phyloP scores from a whole-genome alignment of 1,140 invertebrate species.

The Dufourea novaeangliae region DNA sequence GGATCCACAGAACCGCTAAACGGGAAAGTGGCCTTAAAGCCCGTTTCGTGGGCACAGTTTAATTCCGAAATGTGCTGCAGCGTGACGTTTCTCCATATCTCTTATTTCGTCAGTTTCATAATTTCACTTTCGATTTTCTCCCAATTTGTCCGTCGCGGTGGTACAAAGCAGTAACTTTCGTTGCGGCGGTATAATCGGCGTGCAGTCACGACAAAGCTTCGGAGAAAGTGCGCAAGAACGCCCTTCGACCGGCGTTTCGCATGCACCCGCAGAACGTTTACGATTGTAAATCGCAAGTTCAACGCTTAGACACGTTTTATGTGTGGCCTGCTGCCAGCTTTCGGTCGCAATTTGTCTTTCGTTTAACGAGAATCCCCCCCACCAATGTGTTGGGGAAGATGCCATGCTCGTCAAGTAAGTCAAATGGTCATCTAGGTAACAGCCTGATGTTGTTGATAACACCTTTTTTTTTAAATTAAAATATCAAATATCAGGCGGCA shows the following conservation, averaged over 20 bases:
- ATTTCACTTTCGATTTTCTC: neutral
- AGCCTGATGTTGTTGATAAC: no score
- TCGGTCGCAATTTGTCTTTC: conserved; percentile 29
- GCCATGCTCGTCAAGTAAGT: no score
- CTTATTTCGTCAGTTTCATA: neutral
- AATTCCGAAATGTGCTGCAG: neutral
- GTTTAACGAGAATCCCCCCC: conserved; percentile 24
- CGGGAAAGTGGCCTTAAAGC: no score
- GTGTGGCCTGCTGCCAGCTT: conserved; percentile 38
- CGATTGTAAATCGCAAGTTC: conserved; percentile 36
- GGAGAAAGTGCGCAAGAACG: conserved; percentile 45
- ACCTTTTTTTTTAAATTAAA: no score
- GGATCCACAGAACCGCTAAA: no score
- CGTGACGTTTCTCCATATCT: no score
- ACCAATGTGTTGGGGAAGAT: no score
- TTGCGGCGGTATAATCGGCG: conserved; percentile 20
- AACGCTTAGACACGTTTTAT: conserved; percentile 8
- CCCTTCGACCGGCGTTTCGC: neutral
- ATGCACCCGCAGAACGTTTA: conserved; percentile 24
- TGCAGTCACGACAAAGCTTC: conserved; percentile 15
- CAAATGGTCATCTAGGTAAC: no score
- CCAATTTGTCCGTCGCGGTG: neutral
- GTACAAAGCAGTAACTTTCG: neutral
- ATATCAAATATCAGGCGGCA: neutral
- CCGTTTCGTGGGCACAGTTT: neutral